Conservation (phyloP, 2,113 vertebrate species). For the Conger conger region DNA sequence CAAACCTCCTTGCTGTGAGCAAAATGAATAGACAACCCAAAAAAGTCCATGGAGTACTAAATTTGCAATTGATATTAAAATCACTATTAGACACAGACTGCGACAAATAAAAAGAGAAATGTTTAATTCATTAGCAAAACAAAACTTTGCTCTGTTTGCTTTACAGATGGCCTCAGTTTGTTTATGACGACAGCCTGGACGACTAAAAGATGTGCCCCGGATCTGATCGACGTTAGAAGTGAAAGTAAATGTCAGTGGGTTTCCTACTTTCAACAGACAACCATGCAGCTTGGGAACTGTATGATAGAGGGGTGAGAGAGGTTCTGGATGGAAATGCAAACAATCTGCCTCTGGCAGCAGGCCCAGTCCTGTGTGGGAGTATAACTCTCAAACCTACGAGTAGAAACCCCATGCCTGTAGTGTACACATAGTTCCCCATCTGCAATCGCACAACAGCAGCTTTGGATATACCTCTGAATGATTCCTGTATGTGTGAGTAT, state of each 20-base stretch:
- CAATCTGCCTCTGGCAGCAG: neutral
- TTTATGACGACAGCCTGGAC: neutral
- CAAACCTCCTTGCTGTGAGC: neutral
- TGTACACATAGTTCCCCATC: neutral
- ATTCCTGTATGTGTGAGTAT: neutral
- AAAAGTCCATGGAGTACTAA: neutral
- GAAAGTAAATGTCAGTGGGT: neutral
- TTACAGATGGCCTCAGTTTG: neutral
- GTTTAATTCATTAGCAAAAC: constrained; percentile 7
- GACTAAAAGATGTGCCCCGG: neutral
- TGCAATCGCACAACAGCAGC: neutral
- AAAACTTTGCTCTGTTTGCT: neutral
- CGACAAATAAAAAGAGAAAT: neutral
- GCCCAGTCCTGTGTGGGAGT: neutral
- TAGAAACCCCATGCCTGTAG: neutral
- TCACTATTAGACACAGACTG: neutral
- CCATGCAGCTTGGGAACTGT: neutral
- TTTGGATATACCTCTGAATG: neutral
- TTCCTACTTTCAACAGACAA: constrained; percentile 5
- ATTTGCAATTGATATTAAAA: constrained; percentile 1
- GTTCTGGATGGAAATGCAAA: neutral
- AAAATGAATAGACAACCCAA: neutral
- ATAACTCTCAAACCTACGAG: neutral
- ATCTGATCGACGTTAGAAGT: neutral
- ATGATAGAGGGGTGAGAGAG: neutral